phyloP scores from a whole-genome alignment of 2,113 vertebrate genomes.

The Tylochromis polylepis region DNA sequence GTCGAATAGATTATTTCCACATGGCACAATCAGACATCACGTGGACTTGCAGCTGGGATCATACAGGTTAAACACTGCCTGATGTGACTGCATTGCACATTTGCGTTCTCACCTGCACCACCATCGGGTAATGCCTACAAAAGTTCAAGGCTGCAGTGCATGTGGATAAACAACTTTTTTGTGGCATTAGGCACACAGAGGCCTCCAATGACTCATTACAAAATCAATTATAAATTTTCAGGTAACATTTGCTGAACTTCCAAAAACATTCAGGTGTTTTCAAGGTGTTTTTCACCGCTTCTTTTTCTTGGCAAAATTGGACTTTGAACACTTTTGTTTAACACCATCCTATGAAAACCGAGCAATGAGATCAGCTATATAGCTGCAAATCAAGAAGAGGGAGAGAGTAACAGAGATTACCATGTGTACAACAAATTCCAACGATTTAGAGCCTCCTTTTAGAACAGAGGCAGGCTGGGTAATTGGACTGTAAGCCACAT shows the following conservation, averaged over 20 bases:
- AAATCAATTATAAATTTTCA: neutral
- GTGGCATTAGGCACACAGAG: neutral
- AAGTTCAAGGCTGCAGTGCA: neutral
- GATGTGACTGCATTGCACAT: neutral
- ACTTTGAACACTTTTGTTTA: neutral
- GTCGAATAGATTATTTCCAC: neutral
- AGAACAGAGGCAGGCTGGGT: slow-evolving; percentile 45
- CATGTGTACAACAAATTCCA: slow-evolving; percentile 5
- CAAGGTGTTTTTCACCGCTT: neutral
- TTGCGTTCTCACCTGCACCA: neutral
- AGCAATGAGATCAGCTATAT: neutral
- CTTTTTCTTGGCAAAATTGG: neutral
- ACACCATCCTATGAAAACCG: neutral
- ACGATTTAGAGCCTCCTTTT: slow-evolving; percentile 44
- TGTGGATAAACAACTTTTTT: neutral
- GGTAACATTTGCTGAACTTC: neutral
- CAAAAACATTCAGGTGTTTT: neutral
- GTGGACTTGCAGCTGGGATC: neutral
- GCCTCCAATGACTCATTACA: too few relatives aligned
- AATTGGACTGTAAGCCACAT: slow-evolving; percentile 54
- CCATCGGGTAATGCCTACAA: neutral
- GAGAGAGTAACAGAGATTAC: neutral
- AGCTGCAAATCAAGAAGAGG: neutral
- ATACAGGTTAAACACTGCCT: neutral
- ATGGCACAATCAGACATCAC: neutral